These are phyloP conservation scores for Anguilla obscura DNA, from an alignment of 2,797 vertebrate genomes.

Conservation along the genomic window DNA sequence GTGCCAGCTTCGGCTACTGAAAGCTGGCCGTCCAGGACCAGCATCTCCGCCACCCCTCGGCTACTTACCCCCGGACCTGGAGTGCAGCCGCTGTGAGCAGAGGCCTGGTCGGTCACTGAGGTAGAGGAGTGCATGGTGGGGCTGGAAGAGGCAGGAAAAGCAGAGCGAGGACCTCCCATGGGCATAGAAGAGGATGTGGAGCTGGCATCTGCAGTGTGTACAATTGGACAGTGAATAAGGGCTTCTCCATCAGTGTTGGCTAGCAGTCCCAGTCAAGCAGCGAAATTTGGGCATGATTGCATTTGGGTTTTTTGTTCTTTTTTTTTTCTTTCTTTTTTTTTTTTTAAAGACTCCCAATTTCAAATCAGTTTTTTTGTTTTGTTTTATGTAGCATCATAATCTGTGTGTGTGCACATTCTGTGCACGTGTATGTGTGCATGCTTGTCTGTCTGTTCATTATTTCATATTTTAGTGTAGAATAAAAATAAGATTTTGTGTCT, in stretches of 20 bases:
- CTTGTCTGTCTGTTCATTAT: background rate
- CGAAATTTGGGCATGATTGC: constrained; percentile 77
- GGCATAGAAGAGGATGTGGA: constrained; percentile 94
- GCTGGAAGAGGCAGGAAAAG: constrained; percentile 96
- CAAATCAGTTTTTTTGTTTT: constrained; percentile 49
- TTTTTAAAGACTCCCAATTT: constrained; percentile 53
- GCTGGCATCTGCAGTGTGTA: constrained; percentile 97
- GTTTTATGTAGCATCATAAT: constrained; percentile 52
- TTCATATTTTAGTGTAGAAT: background rate
- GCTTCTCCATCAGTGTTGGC: constrained; percentile 76
- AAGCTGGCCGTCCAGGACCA: constrained; percentile 57
- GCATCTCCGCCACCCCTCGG: constrained; percentile 76
- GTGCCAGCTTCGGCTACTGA: constrained; percentile 77
- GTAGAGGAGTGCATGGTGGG: constrained; percentile 87
- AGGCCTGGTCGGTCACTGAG: constrained; percentile 86
- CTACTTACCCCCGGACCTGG: constrained; percentile 74
- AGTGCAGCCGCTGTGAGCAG: constrained; percentile 82
- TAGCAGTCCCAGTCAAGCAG: constrained; percentile 90
- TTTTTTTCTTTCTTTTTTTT: constrained; percentile 44
- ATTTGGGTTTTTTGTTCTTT: constrained; percentile 53
- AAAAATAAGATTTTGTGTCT: background rate
- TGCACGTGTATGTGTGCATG: background rate
- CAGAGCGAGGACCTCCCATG: constrained; percentile 97
- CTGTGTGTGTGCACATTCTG: constrained; percentile 38
- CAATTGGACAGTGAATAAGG: constrained; percentile 90